phyloP scores from a whole-genome alignment of 2,113 vertebrate genomes.

The Pelecanoides urinatrix region DNA sequence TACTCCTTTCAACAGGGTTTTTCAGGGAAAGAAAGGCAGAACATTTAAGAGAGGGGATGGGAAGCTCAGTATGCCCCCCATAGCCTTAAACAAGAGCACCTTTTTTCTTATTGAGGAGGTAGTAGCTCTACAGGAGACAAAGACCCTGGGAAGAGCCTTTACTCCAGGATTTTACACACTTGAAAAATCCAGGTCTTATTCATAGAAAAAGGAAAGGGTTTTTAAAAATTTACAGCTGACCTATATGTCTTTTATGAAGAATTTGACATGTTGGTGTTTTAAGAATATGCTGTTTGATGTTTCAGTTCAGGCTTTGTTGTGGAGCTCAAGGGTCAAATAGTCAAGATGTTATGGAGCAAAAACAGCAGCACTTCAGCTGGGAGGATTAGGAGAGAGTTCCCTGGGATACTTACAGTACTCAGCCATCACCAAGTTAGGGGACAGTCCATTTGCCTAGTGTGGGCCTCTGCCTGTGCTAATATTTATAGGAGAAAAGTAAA shows the following conservation, averaged over 20 bases:
- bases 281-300: constrained; percentile 19
- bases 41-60: constrained; percentile 38
- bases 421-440: not conserved
- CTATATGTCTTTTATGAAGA: not conserved
- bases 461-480: not conserved
- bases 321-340: constrained; percentile 3
- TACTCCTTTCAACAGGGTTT: constrained; percentile 34
- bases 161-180: not conserved
- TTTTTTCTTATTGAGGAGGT: constrained; percentile 61
- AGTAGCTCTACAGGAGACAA: constrained; percentile 33
- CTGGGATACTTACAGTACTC: not conserved
- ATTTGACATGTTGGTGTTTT: not conserved
- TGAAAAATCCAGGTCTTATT: constrained; percentile 13
- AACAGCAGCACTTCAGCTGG: not conserved
- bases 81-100: not conserved
- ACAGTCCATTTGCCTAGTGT: not conserved
- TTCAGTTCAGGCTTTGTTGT: not conserved
- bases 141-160: constrained; percentile 4
- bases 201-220: not conserved
- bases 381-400: not conserved
- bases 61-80: not conserved
- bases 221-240: not conserved
- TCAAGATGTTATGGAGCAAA: not conserved
- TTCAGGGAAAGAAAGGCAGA: constrained; percentile 22
- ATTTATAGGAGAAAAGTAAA: not conserved